Percentiles rank a stretch among this genome's conserved stretches.
phyloP scores from a whole-genome alignment of 2,113 vertebrate species.

The Elgaria multicarinata region DNA sequence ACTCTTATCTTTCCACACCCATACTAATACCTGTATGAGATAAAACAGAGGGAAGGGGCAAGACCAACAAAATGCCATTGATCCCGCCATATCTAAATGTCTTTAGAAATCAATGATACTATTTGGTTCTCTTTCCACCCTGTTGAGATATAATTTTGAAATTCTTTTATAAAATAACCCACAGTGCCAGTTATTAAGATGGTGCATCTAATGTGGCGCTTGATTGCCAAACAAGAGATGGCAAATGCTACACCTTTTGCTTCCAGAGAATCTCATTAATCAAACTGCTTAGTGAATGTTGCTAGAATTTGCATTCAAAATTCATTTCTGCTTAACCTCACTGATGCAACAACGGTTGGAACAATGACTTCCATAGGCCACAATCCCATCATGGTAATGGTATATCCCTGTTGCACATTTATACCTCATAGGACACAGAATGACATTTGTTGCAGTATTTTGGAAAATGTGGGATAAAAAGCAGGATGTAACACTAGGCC shows the following conservation, averaged over 20 bases:
- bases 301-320: not conserved
- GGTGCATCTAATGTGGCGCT: slow-evolving; percentile 27
- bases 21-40: not conserved
- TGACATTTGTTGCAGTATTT: too few species aligned
- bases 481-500: too few species aligned
- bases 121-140: slow-evolving; percentile 35
- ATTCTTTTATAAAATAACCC: slow-evolving; percentile 40
- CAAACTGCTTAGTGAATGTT: slow-evolving; percentile 36
- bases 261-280: slow-evolving; percentile 53
- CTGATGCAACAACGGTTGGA: not conserved
- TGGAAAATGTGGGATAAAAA: too few species aligned
- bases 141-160: slow-evolving; percentile 28
- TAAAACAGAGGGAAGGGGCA: not conserved
- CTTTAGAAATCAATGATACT: not conserved
- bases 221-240: not conserved
- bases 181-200: slow-evolving; percentile 14
- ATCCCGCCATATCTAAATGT: slow-evolving; percentile 10
- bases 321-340: slow-evolving; percentile 39
- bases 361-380: too few species aligned
- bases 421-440: too few species aligned
- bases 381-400: too few species aligned
- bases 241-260: slow-evolving; percentile 47
- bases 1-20: not conserved
- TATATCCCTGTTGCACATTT: too few species aligned
- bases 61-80: slow-evolving; percentile 29